A percentile compares a stretch with the other conserved stretches of the same genome.
phyloP scores from a whole-genome alignment of 2,797 vertebrate species.

The Aphelocoma californica region DNA sequence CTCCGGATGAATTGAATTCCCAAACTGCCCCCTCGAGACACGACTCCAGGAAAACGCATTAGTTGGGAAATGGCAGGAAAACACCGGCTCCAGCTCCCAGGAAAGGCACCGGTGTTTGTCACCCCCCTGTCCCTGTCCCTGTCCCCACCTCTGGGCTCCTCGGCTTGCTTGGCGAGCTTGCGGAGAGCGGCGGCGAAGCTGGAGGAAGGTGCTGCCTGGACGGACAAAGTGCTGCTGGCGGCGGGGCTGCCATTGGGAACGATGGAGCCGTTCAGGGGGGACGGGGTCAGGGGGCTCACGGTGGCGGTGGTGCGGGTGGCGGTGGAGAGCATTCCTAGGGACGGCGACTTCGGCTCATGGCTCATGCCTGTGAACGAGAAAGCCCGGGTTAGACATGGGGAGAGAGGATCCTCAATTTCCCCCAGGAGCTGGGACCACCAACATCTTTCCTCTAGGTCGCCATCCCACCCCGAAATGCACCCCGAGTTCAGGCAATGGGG shows the following conservation, averaged over 20 bases:
- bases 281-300: constrained; percentile 96
- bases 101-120: fast-evolving
- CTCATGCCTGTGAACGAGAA: constrained; percentile 90
- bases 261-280: constrained; percentile 94
- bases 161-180: constrained; percentile 98
- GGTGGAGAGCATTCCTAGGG: constrained; percentile 98
- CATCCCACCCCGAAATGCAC: not conserved
- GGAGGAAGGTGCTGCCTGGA: constrained; percentile 90
- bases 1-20: not conserved
- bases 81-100: not conserved
- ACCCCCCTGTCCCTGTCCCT: not conserved
- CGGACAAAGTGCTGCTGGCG: constrained; percentile 78
- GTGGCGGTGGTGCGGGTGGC: constrained; percentile 97
- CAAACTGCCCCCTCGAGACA: constrained; percentile 46
- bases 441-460: fast-evolving
- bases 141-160: constrained; percentile 96
- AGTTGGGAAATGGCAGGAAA: not conserved
- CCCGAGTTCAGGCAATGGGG: fast-evolving
- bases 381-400: not conserved
- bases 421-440: fast-evolving
- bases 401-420: fast-evolving
- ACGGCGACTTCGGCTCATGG: constrained; percentile 99
- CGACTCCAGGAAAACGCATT: fast-evolving
- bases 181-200: constrained; percentile 97
- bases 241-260: constrained; percentile 97